These are phyloP conservation scores for Tromatobia lineatoria DNA, from an alignment of 2,888 invertebrate genomes.

Conservation along the genomic window DNA sequence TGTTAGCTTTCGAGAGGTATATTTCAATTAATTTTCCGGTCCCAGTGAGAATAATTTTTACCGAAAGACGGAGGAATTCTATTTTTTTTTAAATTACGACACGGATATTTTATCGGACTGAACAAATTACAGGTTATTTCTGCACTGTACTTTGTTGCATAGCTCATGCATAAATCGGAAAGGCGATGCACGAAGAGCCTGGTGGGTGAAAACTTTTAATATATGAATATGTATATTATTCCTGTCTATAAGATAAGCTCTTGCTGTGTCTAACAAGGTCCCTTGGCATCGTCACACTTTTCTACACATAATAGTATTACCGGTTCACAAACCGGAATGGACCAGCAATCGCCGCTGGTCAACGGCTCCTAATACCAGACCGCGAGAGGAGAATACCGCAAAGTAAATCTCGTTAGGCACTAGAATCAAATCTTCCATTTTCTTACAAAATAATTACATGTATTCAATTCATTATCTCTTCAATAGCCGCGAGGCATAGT, in stretches of 20 bases:
- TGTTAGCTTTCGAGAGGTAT: no score
- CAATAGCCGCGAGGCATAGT: neutral
- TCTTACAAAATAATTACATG: constrained; percentile 14
- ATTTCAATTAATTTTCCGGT: no score
- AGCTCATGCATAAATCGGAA: neutral
- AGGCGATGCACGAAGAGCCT: neutral
- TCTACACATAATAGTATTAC: constrained; percentile 66
- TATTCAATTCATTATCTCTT: constrained; percentile 22
- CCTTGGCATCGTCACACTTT: constrained; percentile 76
- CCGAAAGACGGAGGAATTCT: no score
- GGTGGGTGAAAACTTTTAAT: neutral
- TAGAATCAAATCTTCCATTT: constrained; percentile 8
- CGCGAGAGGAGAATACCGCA: constrained; percentile 12
- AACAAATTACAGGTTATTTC: no score
- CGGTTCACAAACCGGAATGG: constrained; percentile 77
- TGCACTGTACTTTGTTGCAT: neutral
- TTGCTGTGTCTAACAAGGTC: constrained; percentile 6
- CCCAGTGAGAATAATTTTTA: no score
- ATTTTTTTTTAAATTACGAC: no score
- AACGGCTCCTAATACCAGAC: constrained; percentile 6
- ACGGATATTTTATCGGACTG: no score
- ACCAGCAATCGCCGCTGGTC: constrained; percentile 48
- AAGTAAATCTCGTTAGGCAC: constrained; percentile 23
- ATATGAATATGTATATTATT: neutral
- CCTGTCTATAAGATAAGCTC: constrained; percentile 12